Evolutionary conservation across 1,140 invertebrate species (phyloP).

Genomic region (Brachionus plicatilis): DNA sequence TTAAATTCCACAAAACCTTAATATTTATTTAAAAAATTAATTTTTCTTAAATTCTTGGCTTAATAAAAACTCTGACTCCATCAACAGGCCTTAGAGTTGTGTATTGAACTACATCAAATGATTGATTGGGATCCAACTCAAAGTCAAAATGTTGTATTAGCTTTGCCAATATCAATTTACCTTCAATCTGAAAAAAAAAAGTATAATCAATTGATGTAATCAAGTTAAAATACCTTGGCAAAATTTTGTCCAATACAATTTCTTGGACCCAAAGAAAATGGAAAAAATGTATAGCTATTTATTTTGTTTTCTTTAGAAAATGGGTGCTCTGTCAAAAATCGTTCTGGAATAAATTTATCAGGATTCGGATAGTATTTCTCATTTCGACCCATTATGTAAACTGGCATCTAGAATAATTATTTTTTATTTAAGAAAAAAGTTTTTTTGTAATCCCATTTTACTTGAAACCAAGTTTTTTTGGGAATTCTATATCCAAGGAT

Average conservation of each 20-base stretch:
- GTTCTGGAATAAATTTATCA: neutral
- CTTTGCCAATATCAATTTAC: conserved; percentile 18
- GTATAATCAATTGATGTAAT: no score
- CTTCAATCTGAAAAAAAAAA: neutral
- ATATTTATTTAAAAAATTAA: no score
- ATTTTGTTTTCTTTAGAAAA: neutral
- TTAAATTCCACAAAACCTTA: no score
- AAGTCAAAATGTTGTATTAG: conserved; percentile 25
- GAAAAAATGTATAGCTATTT: conserved; percentile 28
- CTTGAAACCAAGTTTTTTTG: neutral
- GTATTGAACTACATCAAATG: neutral
- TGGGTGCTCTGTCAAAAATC: neutral
- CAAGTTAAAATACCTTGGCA: neutral
- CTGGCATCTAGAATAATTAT: neutral
- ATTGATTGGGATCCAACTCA: conserved; percentile 10
- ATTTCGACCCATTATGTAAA: neutral
- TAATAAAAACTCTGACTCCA: conserved; percentile 7
- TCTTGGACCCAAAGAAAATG: conserved; percentile 4
- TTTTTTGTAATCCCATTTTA: neutral
- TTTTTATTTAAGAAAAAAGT: neutral
- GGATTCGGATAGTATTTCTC: neutral
- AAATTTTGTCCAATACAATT: conserved; percentile 41
- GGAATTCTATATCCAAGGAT: neutral
- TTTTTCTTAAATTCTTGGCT: neutral
- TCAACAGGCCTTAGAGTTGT: conserved; percentile 12